phyloP scores from a whole-genome alignment of 2,113 vertebrate species.

The Ameiurus melas region DNA sequence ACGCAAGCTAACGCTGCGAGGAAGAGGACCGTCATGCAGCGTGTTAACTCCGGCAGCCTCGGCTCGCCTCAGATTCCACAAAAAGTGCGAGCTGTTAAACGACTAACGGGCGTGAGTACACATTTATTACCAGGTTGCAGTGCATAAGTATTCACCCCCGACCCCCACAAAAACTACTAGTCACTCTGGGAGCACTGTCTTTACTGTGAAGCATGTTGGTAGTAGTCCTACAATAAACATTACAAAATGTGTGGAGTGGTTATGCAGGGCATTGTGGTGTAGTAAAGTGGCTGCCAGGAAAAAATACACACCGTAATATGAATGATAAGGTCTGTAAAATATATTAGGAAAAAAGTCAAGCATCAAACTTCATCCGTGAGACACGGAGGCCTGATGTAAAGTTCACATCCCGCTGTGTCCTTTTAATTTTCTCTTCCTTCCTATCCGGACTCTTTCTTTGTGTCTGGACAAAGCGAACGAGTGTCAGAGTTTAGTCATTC shows the following conservation, averaged over 20 bases:
- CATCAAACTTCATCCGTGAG: not conserved
- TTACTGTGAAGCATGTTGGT: not conserved
- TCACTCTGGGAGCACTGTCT: not conserved
- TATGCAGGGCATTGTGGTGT: not conserved
- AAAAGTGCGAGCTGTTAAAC: conserved; percentile 94
- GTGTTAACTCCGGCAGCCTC: conserved; percentile 73
- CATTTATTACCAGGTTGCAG: not conserved
- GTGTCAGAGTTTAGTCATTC: conserved; percentile 54
- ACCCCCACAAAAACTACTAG: not conserved
- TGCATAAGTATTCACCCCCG: not conserved
- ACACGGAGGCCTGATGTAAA: conserved; percentile 24
- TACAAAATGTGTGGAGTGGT: not conserved
- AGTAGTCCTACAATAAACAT: not conserved
- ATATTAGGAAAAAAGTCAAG: not conserved
- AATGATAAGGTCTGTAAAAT: not conserved
- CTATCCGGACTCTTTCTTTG: not conserved
- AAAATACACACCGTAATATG: not conserved
- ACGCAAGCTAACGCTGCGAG: conserved; percentile 74
- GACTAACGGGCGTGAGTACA: conserved; percentile 87
- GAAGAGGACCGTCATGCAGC: conserved; percentile 96
- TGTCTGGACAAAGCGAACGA: conserved; percentile 49
- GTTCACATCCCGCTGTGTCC: conserved; percentile 56
- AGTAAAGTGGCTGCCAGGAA: not conserved
- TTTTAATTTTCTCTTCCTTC: not conserved
- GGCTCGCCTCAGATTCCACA: conserved; percentile 76